Evolutionary conservation across 1,140 invertebrate genomes (phyloP).

Genomic region (Choristoneura fumiferana): DNA sequence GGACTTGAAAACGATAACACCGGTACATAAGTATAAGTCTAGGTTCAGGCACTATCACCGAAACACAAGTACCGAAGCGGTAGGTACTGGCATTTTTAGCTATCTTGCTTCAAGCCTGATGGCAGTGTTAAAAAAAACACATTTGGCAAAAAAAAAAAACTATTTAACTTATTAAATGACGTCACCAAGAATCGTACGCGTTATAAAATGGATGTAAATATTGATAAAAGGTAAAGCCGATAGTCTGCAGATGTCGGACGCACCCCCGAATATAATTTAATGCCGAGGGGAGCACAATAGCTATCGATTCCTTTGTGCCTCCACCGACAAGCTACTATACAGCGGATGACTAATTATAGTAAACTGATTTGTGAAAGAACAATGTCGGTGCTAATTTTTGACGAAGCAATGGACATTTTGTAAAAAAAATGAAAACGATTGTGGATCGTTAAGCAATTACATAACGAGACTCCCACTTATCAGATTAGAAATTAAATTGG

Average conservation of each 20-base stretch:
- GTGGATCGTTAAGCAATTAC: background rate
- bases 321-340: background rate
- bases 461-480: background rate
- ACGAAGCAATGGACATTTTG: background rate
- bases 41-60: no score
- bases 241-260: background rate
- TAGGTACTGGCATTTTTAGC: no score
- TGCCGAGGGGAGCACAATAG: slow-evolving; percentile 6
- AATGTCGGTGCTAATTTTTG: background rate
- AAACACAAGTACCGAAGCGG: no score
- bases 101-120: no score
- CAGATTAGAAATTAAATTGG: background rate
- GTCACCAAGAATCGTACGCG: background rate
- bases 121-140: no score
- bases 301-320: slow-evolving; percentile 1
- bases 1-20: no score
- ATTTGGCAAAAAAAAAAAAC: no score
- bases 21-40: no score
- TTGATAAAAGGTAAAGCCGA: slow-evolving; percentile 1
- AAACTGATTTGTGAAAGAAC: slow-evolving; percentile 7
- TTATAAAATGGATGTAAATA: slow-evolving; percentile 4
- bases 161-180: background rate
- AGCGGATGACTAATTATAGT: slow-evolving; percentile 9
- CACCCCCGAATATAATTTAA: background rate
- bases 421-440: background rate